phyloP scores from a whole-genome alignment of 1,140 invertebrate genomes.

The Metopolophium dirhodum region DNA sequence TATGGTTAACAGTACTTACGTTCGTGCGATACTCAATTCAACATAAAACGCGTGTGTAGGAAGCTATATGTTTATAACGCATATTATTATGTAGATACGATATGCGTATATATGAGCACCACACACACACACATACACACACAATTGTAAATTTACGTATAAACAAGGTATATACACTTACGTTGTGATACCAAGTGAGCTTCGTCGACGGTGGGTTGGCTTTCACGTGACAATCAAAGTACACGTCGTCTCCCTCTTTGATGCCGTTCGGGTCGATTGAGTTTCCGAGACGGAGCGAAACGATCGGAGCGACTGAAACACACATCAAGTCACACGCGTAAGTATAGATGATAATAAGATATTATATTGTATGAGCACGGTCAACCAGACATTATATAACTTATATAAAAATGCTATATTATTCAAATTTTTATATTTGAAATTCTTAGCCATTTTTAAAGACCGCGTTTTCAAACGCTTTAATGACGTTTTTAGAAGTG shows the following conservation, averaged over 20 bases:
- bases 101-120: too few relatives aligned
- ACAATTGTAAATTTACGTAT: background rate
- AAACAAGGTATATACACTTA: slow-evolving; percentile 66
- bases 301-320: slow-evolving; percentile 81
- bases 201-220: slow-evolving; percentile 85
- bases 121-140: background rate
- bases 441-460: background rate
- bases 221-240: slow-evolving; percentile 89
- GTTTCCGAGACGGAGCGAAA: slow-evolving; percentile 81
- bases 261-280: slow-evolving; percentile 86
- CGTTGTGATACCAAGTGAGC: slow-evolving; percentile 85
- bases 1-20: background rate
- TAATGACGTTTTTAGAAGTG: too few relatives aligned
- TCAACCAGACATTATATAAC: background rate
- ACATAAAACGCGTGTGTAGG: background rate
- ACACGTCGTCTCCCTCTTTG: slow-evolving; percentile 90
- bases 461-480: too few relatives aligned
- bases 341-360: background rate
- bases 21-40: background rate
- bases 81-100: too few relatives aligned
- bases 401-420: background rate
- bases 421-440: background rate
- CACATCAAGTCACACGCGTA: background rate
- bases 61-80: too few relatives aligned
- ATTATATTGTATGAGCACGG: background rate